Conservation (phyloP, 2,113 vertebrate species). For the Vulpes ferrilata region DNA sequence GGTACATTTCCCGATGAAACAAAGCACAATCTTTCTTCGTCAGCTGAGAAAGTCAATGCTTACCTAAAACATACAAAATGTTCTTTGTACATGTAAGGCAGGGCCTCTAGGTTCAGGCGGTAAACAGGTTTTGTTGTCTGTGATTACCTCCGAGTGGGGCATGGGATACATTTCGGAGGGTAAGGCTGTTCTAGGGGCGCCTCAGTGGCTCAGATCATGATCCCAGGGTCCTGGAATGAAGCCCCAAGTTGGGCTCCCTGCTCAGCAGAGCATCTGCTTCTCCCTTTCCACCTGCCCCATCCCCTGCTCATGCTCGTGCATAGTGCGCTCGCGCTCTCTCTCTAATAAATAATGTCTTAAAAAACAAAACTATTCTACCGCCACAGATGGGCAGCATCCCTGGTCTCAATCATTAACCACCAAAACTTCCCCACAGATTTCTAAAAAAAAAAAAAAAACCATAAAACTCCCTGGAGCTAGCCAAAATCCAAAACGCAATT, state of each 20-base stretch:
- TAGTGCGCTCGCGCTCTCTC: background rate
- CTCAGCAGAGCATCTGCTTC: background rate
- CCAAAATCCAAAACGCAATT: background rate
- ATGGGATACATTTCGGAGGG: background rate
- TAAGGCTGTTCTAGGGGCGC: background rate
- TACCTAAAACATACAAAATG: constrained; percentile 5
- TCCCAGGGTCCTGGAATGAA: background rate
- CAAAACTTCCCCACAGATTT: background rate
- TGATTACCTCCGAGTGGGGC: background rate
- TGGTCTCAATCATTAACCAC: background rate
- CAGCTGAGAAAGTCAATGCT: background rate
- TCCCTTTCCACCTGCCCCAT: background rate
- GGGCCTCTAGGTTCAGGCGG: background rate
- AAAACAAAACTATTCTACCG: background rate
- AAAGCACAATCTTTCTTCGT: background rate
- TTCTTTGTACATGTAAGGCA: background rate
- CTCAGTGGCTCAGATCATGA: background rate
- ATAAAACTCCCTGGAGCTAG: background rate
- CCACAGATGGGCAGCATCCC: background rate
- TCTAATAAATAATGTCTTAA: background rate
- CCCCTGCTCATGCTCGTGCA: background rate
- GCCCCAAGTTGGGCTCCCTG: background rate
- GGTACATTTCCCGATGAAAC: constrained; percentile 39
- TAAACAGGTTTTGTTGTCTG: background rate
- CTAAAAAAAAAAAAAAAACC: background rate